These are phyloP conservation scores for Oophaga sylvatica DNA, from an alignment of 2,797 vertebrate genomes.

Conservation along the genomic window DNA sequence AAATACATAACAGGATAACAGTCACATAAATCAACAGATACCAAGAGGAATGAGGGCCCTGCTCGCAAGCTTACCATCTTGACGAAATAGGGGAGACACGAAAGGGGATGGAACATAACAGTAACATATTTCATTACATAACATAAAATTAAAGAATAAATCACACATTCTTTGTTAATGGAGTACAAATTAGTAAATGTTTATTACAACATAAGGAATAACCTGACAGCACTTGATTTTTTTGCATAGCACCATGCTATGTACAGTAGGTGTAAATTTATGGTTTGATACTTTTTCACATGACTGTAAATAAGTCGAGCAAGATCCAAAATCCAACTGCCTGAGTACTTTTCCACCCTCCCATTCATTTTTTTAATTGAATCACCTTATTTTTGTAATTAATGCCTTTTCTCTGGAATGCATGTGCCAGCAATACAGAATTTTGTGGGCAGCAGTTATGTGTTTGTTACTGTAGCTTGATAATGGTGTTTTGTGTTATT, in stretches of 20 bases:
- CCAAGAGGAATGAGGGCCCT: too few relatives aligned
- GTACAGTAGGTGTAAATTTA: background rate
- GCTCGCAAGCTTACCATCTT: too few relatives aligned
- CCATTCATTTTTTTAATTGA: constrained; percentile 63
- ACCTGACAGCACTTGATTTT: background rate
- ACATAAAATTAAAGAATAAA: background rate
- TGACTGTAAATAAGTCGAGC: background rate
- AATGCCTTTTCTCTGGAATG: constrained; percentile 56
- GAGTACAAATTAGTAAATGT: background rate
- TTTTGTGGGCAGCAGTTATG: constrained; percentile 34
- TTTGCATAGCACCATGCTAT: background rate
- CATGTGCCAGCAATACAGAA: constrained; percentile 40
- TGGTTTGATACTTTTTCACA: constrained; percentile 4
- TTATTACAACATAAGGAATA: background rate
- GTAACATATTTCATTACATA: background rate
- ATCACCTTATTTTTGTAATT: constrained; percentile 66
- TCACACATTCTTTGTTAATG: background rate
- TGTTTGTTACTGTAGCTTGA: constrained; percentile 61
- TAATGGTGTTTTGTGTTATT: constrained; percentile 60
- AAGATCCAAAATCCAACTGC: constrained; percentile 21
- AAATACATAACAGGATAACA: too few relatives aligned
- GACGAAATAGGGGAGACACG: too few relatives aligned
- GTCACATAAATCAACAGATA: too few relatives aligned
- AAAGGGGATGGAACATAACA: too few relatives aligned
- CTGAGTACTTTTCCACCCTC: constrained; percentile 13